Percentiles rank a stretch among this genome's conserved stretches.
phyloP scores from a whole-genome alignment of 2,888 invertebrate species.

The Andricus quercusramuli region DNA sequence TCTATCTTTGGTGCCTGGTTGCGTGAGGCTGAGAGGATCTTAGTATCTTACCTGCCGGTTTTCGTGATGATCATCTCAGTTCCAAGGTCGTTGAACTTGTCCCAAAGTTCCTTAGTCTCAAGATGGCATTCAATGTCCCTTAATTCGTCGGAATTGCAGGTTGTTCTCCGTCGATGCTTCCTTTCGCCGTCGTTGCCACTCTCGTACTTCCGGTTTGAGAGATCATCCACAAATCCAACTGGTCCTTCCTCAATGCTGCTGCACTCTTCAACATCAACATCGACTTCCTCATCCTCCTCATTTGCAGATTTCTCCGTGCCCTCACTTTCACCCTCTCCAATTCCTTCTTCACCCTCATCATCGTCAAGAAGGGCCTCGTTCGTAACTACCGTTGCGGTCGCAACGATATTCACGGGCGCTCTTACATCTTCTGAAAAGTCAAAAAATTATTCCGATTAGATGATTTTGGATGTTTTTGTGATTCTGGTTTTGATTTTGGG shows the following conservation, averaged over 20 bases:
- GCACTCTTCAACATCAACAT: conserved; percentile 83
- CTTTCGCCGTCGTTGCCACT: conserved; percentile 58
- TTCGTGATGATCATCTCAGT: conserved; percentile 94
- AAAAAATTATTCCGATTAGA: not conserved
- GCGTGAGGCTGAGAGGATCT: not conserved
- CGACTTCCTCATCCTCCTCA: conserved; percentile 79
- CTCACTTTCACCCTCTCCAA: conserved; percentile 80
- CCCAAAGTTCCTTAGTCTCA: conserved; percentile 91
- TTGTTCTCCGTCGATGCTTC: conserved; percentile 77
- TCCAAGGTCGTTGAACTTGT: conserved; percentile 88
- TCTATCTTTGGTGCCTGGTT: not conserved
- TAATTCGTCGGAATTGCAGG: conserved; percentile 84
- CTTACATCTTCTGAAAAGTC: conserved; percentile 58
- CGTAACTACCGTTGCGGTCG: conserved; percentile 78
- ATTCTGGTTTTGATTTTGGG: not conserved
- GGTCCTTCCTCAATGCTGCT: conserved; percentile 80
- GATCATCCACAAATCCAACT: conserved; percentile 65
- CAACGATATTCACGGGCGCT: conserved; percentile 75
- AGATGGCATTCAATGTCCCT: conserved; percentile 85
- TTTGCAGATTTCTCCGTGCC: conserved; percentile 73
- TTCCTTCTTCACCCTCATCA: conserved; percentile 80
- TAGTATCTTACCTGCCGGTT: conserved; percentile 84
- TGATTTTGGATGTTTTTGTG: not conserved
- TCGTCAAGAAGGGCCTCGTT: conserved; percentile 78
- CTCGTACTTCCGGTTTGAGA: conserved; percentile 60